Evolutionary conservation across 2,113 vertebrate species (phyloP).

Genomic region (Cryptoleucopteryx plumbea): DNA sequence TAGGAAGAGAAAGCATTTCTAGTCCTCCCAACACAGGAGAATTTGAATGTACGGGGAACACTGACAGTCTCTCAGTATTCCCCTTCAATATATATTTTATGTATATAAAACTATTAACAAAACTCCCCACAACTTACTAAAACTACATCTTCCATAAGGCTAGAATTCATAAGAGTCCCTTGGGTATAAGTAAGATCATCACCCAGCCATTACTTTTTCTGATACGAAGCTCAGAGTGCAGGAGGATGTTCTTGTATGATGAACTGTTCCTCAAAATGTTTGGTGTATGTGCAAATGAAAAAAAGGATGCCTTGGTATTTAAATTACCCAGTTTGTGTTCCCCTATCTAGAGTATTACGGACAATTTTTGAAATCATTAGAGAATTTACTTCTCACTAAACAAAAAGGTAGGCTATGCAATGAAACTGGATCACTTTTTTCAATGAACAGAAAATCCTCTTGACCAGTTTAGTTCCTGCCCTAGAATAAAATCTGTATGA

Average conservation of each 20-base stretch:
- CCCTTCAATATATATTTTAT: not conserved
- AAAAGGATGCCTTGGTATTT: not conserved
- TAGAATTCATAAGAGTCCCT: not conserved
- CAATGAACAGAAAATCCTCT: not conserved
- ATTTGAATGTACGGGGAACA: not conserved
- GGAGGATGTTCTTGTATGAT: not conserved
- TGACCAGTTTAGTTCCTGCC: not conserved
- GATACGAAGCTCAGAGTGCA: not conserved
- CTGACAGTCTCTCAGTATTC: not conserved
- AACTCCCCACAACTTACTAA: not conserved
- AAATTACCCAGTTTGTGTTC: not conserved
- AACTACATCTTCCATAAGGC: not conserved
- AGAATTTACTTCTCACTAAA: not conserved
- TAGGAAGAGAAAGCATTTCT: not conserved
- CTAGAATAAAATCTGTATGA: not conserved
- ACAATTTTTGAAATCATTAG: not conserved
- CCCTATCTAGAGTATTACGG: not conserved
- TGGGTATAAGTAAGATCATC: not conserved
- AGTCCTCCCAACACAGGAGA: not conserved
- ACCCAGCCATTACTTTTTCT: not conserved
- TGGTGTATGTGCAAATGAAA: not conserved
- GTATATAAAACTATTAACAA: not conserved
- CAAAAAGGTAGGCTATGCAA: not conserved
- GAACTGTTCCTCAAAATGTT: not conserved
- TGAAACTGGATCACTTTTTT: not conserved